phyloP scores from a whole-genome alignment of 2,113 vertebrate genomes.

The Cynocephalus volans region DNA sequence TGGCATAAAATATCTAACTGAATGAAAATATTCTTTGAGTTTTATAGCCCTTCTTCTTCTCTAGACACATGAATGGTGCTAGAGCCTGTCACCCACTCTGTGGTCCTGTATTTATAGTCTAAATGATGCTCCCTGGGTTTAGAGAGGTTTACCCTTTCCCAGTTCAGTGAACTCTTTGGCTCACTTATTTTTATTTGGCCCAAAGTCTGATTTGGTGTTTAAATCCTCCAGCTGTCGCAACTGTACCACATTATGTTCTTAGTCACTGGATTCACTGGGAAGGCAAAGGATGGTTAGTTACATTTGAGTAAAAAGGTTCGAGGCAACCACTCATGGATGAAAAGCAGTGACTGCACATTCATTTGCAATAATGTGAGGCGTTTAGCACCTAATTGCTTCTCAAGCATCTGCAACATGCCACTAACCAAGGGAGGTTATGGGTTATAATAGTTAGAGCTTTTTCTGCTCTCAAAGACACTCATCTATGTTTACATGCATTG shows the following conservation, averaged over 20 bases:
- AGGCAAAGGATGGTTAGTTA: background rate
- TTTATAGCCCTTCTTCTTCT: background rate
- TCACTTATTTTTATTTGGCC: background rate
- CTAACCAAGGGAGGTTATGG: background rate
- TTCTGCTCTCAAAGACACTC: background rate
- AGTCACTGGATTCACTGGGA: background rate
- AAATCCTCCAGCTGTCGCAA: background rate
- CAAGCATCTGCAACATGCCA: background rate
- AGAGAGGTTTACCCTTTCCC: background rate
- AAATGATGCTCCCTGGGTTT: background rate
- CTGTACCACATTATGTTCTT: background rate
- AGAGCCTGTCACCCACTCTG: background rate
- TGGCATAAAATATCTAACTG: background rate
- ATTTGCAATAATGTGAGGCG: background rate
- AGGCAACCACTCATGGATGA: background rate
- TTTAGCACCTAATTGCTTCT: no score
- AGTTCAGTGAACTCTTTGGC: background rate
- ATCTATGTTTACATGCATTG: background rate
- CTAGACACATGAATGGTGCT: background rate
- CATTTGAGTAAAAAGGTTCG: background rate
- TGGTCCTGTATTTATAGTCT: constrained; percentile 7
- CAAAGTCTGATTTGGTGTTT: background rate
- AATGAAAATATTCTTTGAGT: background rate
- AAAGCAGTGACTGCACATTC: background rate
- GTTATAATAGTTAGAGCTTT: background rate